Conservation (phyloP, 2,888 invertebrate species). For the Stramonita haemastoma region DNA sequence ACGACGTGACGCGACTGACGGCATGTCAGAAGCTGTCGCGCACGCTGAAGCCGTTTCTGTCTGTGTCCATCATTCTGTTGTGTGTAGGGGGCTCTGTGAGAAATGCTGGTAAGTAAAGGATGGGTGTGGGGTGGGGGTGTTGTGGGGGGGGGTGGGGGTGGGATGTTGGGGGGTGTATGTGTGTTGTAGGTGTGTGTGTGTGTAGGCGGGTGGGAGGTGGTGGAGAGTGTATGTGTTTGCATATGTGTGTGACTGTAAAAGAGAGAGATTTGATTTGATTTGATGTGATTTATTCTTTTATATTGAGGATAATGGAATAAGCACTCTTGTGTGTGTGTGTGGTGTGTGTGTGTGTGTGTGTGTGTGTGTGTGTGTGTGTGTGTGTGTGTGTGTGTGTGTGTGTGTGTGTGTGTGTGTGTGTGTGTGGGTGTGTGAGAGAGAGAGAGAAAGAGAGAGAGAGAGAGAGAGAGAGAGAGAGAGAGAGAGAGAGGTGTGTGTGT, state of each 20-base stretch:
- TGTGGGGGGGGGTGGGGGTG: not conserved
- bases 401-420: not conserved
- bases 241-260: not conserved
- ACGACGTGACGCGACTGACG: constrained; percentile 13
- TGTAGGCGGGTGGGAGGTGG: not conserved
- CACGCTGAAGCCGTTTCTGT: constrained; percentile 64
- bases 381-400: not conserved
- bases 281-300: no score
- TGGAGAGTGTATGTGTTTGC: not conserved
- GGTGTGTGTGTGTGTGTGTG: constrained; percentile 1
- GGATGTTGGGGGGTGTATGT: not conserved
- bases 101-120: constrained; percentile 71
- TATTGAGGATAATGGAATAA: no score
- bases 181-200: not conserved
- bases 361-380: not conserved
- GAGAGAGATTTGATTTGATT: no score
- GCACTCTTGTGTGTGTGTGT: constrained; percentile 8
- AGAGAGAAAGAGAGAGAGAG: no score
- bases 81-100: constrained; percentile 76
- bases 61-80: constrained; percentile 74
- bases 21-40: constrained; percentile 38
- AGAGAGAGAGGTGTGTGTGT: not conserved
- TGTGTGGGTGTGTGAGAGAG: not conserved
- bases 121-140: not conserved
- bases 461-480: no score